Evolutionary conservation across 2,888 invertebrate species (phyloP).

Genomic region (Drosophila incognita): DNA sequence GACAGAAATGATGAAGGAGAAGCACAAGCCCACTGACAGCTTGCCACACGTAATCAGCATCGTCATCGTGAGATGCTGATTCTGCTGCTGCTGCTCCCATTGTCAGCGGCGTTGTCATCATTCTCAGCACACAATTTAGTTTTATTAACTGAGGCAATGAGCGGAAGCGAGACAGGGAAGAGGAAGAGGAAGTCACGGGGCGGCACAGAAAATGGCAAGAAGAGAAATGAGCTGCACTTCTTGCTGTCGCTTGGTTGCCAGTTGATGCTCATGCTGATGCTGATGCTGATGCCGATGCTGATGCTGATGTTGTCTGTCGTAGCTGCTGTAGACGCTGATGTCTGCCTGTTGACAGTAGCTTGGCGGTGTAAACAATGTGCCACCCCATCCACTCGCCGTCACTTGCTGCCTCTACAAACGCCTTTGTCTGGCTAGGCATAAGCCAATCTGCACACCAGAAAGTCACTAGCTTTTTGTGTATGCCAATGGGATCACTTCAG

Average conservation of each 20-base stretch:
- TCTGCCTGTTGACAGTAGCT: constrained; percentile 59
- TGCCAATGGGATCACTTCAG: constrained; percentile 40
- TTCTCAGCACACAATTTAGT: constrained; percentile 74
- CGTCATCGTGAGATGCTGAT: constrained; percentile 30
- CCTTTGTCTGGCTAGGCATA: constrained; percentile 41
- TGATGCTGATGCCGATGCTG: background rate
- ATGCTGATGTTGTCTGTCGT: constrained; percentile 13
- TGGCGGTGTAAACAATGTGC: constrained; percentile 50
- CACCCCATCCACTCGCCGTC: background rate
- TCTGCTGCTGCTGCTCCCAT: constrained; percentile 19
- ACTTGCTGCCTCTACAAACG: background rate
- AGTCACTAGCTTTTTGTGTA: constrained; percentile 26
- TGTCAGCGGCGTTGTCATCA: constrained; percentile 55
- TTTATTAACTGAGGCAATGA: constrained; percentile 69
- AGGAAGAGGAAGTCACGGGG: constrained; percentile 16
- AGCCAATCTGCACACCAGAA: constrained; percentile 52
- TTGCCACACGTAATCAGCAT: constrained; percentile 20
- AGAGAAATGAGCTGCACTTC: constrained; percentile 63
- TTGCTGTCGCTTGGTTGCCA: constrained; percentile 20
- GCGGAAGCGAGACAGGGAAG: constrained; percentile 9
- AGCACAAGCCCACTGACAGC: background rate
- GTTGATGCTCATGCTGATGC: constrained; percentile 7
- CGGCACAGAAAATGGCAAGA: constrained; percentile 27
- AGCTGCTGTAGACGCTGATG: constrained; percentile 41
- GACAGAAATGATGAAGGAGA: background rate